Percentiles rank a stretch among this genome's conserved stretches.
Conservation (phyloP, 2,888 invertebrate species). For the Acleris cristana region DNA sequence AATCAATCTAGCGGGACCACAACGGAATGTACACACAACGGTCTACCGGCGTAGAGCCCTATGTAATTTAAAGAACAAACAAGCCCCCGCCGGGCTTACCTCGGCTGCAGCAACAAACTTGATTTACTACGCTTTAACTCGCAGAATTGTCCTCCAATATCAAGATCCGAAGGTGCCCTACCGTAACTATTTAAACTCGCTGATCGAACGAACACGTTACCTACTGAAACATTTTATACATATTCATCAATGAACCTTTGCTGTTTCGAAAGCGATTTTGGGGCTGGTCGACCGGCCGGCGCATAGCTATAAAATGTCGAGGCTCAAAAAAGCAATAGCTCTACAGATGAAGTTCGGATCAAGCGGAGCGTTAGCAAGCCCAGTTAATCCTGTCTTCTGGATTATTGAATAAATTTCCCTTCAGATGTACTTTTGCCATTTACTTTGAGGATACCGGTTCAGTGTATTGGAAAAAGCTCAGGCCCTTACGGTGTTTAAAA, state of each 20-base stretch:
- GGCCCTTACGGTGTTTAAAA: slow-evolving; percentile 47
- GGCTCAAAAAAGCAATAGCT: slow-evolving; percentile 68
- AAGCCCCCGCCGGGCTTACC: slow-evolving; percentile 57
- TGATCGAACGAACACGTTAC: slow-evolving; percentile 41
- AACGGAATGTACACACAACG: slow-evolving; percentile 55
- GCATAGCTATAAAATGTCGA: slow-evolving; percentile 58
- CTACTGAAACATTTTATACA: slow-evolving; percentile 47
- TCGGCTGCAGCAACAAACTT: slow-evolving; percentile 67
- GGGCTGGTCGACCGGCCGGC: slow-evolving; percentile 46
- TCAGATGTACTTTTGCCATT: slow-evolving; percentile 62
- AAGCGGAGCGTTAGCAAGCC: slow-evolving; percentile 72
- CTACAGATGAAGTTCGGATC: slow-evolving; percentile 66
- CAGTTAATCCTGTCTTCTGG: slow-evolving; percentile 74
- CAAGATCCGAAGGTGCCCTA: slow-evolving; percentile 38
- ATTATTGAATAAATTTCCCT: slow-evolving; percentile 76
- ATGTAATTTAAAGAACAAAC: slow-evolving; percentile 74
- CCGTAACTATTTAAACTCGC: slow-evolving; percentile 30
- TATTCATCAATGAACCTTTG: slow-evolving; percentile 46
- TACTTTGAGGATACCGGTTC: slow-evolving; percentile 48
- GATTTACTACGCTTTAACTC: slow-evolving; percentile 55
- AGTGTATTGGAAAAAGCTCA: slow-evolving; percentile 68
- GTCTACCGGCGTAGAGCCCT: slow-evolving; percentile 57
- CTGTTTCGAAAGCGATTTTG: slow-evolving; percentile 46
- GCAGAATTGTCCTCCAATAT: slow-evolving; percentile 57
- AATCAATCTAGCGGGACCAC: slow-evolving; percentile 61